Percentiles rank a stretch among this genome's conserved stretches.
Conservation (phyloP, 2,113 vertebrate species). For the Chaetodon trifascialis region DNA sequence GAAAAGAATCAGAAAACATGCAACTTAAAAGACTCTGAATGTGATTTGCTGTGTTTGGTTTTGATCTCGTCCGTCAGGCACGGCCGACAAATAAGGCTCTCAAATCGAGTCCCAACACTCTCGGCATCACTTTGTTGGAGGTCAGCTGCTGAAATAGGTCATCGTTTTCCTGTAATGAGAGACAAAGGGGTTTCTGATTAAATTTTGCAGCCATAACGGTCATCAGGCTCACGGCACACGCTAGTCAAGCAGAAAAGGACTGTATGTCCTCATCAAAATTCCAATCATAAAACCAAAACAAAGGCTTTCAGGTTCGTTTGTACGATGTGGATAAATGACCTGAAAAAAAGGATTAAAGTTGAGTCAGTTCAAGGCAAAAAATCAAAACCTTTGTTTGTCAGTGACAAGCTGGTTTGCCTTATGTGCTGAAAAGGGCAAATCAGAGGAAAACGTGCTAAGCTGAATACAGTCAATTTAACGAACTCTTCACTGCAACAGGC, state of each 20-base stretch:
- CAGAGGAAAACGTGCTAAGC: not conserved
- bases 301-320: constrained; percentile 71
- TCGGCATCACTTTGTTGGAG: constrained; percentile 64
- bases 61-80: constrained; percentile 1
- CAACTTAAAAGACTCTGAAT: not conserved
- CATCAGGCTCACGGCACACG: constrained; percentile 58
- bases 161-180: constrained; percentile 55
- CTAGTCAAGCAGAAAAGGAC: constrained; percentile 66
- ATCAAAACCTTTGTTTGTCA: constrained; percentile 46
- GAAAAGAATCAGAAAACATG: not conserved
- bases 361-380: constrained; percentile 57
- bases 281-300: constrained; percentile 73
- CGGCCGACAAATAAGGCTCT: constrained; percentile 34
- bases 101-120: constrained; percentile 55
- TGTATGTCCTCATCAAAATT: constrained; percentile 73
- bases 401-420: constrained; percentile 24
- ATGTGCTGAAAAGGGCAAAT: constrained; percentile 14
- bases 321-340: constrained; percentile 68
- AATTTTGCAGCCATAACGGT: constrained; percentile 55
- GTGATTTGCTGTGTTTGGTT: not conserved
- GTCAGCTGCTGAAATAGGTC: constrained; percentile 70
- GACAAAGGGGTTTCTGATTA: constrained; percentile 72
- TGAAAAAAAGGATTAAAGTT: constrained; percentile 59
- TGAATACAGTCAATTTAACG: constrained; percentile 10
- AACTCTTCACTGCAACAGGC: not conserved